Base-by-base conservation (phyloP, 2,113 vertebrate species). In the Fregata magnificens region DNA sequence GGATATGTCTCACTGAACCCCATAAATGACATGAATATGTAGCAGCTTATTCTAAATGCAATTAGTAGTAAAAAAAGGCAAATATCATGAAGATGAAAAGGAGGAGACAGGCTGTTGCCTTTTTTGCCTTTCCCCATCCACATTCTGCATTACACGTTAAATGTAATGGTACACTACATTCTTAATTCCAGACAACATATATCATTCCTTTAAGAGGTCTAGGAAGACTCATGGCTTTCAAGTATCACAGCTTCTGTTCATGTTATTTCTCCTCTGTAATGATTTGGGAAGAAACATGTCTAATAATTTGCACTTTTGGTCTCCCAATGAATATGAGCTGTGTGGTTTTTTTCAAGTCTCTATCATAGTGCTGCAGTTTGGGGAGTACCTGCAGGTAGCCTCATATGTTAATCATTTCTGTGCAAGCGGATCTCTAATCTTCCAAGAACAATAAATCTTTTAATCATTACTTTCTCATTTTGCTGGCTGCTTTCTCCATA, bases 391-490 rank as follows among this genome's bases (percentile, higher is more conserved):
- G 49, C 61, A 92, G 53, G 62, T 78, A 93, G 74, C 15, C n/a
- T 76, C 36, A 10, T 49, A 58, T 62, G 34, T 56, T 94, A 80
- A 95, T 93, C 88, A 80, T n/a, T 87, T 80, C 45, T 66, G 3
- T 80, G 70, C 38, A 79, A 86, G 49, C 2, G 1, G 56, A 82
- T 58, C 20, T 85, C 74, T 92, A 49, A 87, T 96, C 78, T 93
- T 96, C 36, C 58, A 94, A 91, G 78, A 85, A 82, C 34, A 88
- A 82, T 77, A 86, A 85, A 93, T 86, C 79, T 92, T 82, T 73
- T 77, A 94, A 76, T 78, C 82, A 96, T 93, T 88, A 76, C 71
- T 90, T 94, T 95, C 82, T 82, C 78, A 79, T 87, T 94, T 88
- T 88, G 31, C 66, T 94, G 79, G 34, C 74, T 88, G 70, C 34